Evolutionary conservation across 2,113 vertebrate species (phyloP).

Genomic region (Theristicus caerulescens): DNA sequence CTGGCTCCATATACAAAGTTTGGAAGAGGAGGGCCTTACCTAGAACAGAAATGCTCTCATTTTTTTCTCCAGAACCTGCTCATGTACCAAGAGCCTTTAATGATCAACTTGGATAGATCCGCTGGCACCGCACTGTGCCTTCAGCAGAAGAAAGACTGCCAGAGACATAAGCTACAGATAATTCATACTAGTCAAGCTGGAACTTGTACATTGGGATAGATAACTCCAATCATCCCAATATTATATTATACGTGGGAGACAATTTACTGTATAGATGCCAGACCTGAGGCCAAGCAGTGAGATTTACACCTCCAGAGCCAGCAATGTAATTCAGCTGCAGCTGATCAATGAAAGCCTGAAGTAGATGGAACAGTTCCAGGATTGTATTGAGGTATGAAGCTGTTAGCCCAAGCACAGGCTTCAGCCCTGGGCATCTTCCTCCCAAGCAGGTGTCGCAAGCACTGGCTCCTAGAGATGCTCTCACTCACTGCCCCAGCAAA

Average conservation of each 20-base stretch:
- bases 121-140: neutral
- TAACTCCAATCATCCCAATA: neutral
- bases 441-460: neutral
- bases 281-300: neutral
- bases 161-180: neutral
- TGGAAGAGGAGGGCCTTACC: neutral
- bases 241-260: neutral
- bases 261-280: neutral
- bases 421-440: neutral
- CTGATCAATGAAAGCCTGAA: neutral
- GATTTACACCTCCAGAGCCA: neutral
- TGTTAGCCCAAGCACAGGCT: accelerated
- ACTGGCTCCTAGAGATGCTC: neutral
- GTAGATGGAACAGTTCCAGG: neutral
- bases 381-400: neutral
- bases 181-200: neutral
- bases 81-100: neutral
- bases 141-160: neutral
- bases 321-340: neutral
- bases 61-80: neutral
- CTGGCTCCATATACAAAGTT: neutral
- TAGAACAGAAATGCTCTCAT: neutral
- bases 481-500: neutral
- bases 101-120: neutral
- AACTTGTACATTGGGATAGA: neutral